phyloP scores from a whole-genome alignment of 2,888 invertebrate species.

The Suillia variegata region DNA sequence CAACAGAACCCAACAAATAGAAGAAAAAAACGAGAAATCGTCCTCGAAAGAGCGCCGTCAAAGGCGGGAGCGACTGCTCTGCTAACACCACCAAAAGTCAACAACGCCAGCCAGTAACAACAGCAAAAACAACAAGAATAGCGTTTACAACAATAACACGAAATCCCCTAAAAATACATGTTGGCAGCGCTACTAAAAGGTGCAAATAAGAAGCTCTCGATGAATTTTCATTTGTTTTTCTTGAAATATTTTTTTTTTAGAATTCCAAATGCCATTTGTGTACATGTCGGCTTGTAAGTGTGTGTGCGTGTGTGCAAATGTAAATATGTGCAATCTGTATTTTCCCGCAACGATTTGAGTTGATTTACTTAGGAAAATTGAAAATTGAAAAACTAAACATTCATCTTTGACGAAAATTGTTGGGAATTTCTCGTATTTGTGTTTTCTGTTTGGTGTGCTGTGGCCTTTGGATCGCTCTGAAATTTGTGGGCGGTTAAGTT shows the following conservation, averaged over 20 bases:
- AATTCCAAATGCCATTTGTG: neutral
- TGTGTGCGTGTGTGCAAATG: conserved; percentile 31
- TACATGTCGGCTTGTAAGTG: neutral
- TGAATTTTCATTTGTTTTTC: too few species aligned
- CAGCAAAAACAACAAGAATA: conserved; percentile 1
- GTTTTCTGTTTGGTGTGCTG: too few species aligned
- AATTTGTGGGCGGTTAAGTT: too few species aligned
- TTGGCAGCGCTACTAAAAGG: conserved; percentile 7
- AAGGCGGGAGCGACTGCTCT: neutral
- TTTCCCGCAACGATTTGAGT: conserved; percentile 36
- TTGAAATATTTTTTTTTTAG: neutral
- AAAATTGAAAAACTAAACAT: conserved; percentile 49
- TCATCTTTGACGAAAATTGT: too few species aligned
- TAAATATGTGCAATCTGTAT: conserved; percentile 43
- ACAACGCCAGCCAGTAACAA: too few species aligned
- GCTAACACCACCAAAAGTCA: neutral
- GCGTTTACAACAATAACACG: neutral
- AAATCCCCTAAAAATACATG: neutral
- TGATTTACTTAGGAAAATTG: conserved; percentile 41
- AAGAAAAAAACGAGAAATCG: neutral
- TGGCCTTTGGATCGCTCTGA: too few species aligned
- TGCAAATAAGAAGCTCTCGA: conserved; percentile 1
- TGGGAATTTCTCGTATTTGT: neutral
- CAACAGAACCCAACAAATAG: neutral
- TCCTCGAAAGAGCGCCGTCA: neutral